Conservation (phyloP, 2,797 vertebrate genomes). For the Mycteria americana region DNA sequence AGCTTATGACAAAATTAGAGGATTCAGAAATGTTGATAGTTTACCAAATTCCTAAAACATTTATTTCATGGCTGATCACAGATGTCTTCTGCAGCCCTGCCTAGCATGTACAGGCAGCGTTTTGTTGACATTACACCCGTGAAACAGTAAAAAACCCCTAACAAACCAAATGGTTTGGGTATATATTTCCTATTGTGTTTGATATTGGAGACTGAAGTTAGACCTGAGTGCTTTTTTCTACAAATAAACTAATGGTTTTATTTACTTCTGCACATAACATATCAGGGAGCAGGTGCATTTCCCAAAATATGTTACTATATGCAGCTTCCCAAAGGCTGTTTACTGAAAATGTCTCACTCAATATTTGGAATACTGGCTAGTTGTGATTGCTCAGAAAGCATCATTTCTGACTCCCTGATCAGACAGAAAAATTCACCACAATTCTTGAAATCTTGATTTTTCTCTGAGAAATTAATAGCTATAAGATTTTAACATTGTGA, state of each 20-base stretch:
- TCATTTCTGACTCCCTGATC: neutral
- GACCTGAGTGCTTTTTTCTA: neutral
- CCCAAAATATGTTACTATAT: neutral
- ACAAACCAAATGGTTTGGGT: rapidly evolving
- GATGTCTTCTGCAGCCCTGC: neutral
- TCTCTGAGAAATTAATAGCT: neutral
- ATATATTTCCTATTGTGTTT: neutral
- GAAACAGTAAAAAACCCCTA: neutral
- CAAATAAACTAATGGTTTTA: neutral
- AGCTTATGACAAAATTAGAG: neutral
- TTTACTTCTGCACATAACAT: neutral
- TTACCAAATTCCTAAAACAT: neutral
- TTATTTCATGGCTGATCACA: neutral
- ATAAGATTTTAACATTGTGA: neutral
- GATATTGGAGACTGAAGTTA: neutral
- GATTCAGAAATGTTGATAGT: neutral
- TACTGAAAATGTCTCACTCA: neutral
- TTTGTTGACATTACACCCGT: neutral
- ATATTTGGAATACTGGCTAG: neutral
- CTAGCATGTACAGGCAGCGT: neutral
- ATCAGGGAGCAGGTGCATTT: neutral
- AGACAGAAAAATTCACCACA: neutral
- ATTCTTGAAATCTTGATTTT: neutral
- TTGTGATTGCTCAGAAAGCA: neutral
- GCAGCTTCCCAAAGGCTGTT: neutral